Evolutionary conservation across 1,140 invertebrate genomes (phyloP), one percentile per base, ranked within the genome.

Genomic region (Philopotamus ludificatus): DNA sequence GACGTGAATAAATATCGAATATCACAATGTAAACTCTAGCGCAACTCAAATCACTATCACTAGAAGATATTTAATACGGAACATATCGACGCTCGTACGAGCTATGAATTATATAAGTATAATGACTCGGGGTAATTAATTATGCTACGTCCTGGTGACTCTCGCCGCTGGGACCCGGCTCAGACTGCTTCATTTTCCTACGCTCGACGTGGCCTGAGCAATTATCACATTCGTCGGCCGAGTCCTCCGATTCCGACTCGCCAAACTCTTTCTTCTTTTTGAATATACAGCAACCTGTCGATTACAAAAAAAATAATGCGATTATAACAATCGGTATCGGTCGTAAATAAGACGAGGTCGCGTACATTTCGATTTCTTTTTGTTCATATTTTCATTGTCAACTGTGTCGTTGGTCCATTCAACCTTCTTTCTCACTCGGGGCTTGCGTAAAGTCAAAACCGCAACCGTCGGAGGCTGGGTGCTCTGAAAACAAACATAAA

Each of bases 281-380:
- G 74, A 91, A 94, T 73, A 94, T 92, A 75, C 93, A 95, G 76
- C 93, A 94, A 81, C 91, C 91, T 93, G 66, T n/a, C 75, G 26
- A 50, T n/a, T n/a, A n/a, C n/a, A n/a, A n/a, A n/a, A n/a, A n/a
- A n/a, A n/a, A n/a, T 41, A 42, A 58, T 20, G 9, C 18, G 12
- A 42, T 25, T 3, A 58, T 16, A 7, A 42, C 12, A 58, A 20
- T 22, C 7, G 18, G 7, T 16, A 25, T 7, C 20, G 3, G 3
- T 21, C 16, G 20, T 21, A 20, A 53, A 8, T 3, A 21, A 20
- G 9, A 53, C 12, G 4, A 34, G 28, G 12, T 34, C 4, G 12
- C 84, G 86, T 83, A 95, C 94, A 95, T 85, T 95, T 97, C 54
- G 93, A 95, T 78, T 96, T 96, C 77, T 94, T 95, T 76, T 91